Evolutionary conservation across 1,140 invertebrate genomes (phyloP), one percentile per base, ranked within the genome.

Genomic region (Trichonephila clavipes): DNA sequence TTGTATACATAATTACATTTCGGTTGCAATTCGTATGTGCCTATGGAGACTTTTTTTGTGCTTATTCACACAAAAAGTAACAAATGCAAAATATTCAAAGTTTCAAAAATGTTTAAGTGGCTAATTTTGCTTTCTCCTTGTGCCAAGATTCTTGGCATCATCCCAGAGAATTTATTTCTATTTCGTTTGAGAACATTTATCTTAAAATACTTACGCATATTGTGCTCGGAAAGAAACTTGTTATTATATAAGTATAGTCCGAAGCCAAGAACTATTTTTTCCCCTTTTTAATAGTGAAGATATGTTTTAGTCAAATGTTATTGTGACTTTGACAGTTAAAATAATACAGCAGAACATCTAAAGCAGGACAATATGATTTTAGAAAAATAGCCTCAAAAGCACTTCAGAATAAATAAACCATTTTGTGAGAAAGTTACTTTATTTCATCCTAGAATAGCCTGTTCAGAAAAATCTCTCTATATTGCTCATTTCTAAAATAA

Each of bases 231-330:
- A 34, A 77, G 66, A 19, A 77, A 77, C 28, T 19, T 24, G 21
- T 69, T 77, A 77, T 77, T 77, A 77, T 77, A 77, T 34, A 77
- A 77, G 72, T 40, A 77, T 77, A 77, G 34, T 7, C 14, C 72
- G 18, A 77, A 40, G 28, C 28, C 7, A 28, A 77, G 28, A 77
- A 34, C 24, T 14, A 40, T 40, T 77, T 77, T 34, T 1, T 24
- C 40, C 19, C 3, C 16, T 34, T 14, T 77, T 40, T 77, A 77
- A 34, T 12, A 2, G 72, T 77, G 28, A 34, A 40, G 28, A 77
- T 34, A 34, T 77, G 18, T 77, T 40, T 77, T 34, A 34, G 28
- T 77, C 12, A 34, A 40, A 34, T 34, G 16, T 18, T 77, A 77
- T 77, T 18, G 18, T 34, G 28, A 40, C 14, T 18, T 40, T 77